Conservation (phyloP, 35 echinoderm and acorn worm genomes). For the Acanthaster planci region DNA sequence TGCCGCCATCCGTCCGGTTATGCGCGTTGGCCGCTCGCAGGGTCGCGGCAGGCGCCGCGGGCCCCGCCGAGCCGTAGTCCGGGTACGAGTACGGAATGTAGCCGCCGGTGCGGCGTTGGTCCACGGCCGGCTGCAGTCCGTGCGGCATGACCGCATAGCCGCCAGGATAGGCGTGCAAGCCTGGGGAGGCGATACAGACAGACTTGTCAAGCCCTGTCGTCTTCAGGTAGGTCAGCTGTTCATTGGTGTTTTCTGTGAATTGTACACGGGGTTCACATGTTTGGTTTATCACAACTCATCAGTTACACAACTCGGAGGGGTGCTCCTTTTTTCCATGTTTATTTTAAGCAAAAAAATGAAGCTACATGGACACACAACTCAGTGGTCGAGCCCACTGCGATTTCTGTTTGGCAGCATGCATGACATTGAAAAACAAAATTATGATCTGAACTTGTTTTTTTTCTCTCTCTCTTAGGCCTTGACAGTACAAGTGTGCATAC, state of each 20-base stretch:
- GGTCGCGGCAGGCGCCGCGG: slow-evolving; percentile 53
- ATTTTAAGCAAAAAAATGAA: too few relatives aligned
- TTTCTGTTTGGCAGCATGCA: too few relatives aligned
- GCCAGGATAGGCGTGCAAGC: slow-evolving; percentile 52
- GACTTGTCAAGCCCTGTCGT: slow-evolving; percentile 27
- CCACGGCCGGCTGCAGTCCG: slow-evolving; percentile 42
- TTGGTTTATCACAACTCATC: background rate
- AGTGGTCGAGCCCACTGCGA: too few relatives aligned
- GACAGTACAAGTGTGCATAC: too few relatives aligned
- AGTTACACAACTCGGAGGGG: too few relatives aligned
- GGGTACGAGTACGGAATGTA: slow-evolving; percentile 65
- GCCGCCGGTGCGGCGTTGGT: slow-evolving; percentile 28
- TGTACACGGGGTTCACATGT: background rate
- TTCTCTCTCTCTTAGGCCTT: too few relatives aligned
- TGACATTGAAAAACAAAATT: too few relatives aligned
- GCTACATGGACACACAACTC: too few relatives aligned
- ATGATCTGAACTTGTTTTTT: too few relatives aligned
- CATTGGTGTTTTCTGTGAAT: slow-evolving; percentile 19
- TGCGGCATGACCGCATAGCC: slow-evolving; percentile 35
- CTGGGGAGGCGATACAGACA: slow-evolving; percentile 42
- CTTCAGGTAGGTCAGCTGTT: slow-evolving; percentile 23
- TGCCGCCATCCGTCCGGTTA: slow-evolving; percentile 45
- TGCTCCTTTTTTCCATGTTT: too few relatives aligned
- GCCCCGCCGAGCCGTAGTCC: slow-evolving; percentile 75
- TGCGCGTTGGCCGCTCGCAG: slow-evolving; percentile 36